Percentiles rank a stretch among this genome's conserved stretches.
Evolutionary conservation across 2,888 invertebrate species (phyloP).

Genomic region (Acrobasis repandana): DNA sequence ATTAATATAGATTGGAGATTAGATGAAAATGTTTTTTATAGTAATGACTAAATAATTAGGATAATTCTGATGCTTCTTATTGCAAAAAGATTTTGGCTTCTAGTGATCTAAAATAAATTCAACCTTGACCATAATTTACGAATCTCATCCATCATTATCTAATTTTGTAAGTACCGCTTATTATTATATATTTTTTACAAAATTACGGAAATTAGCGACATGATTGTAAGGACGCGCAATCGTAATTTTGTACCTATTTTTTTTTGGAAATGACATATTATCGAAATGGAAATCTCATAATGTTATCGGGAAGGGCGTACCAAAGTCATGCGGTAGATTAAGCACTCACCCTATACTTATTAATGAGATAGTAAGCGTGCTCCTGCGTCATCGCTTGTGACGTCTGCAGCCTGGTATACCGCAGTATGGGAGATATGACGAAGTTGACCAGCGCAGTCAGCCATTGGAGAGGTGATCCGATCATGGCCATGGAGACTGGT

Average conservation of each 20-base stretch:
- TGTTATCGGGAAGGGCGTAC: no score
- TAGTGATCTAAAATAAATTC: background rate
- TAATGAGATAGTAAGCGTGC: slow-evolving; percentile 58
- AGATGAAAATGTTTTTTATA: no score
- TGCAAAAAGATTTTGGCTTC: background rate
- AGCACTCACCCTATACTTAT: slow-evolving; percentile 60
- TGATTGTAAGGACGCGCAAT: no score
- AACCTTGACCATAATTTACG: background rate
- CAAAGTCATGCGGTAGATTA: background rate
- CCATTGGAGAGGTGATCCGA: slow-evolving; percentile 68
- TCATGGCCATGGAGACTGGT: slow-evolving; percentile 54
- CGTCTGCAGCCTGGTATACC: slow-evolving; percentile 56
- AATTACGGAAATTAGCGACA: background rate
- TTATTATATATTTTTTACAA: background rate
- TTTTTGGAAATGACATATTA: no score
- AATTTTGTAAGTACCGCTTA: background rate
- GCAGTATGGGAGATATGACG: slow-evolving; percentile 53
- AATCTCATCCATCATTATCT: background rate
- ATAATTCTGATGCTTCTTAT: background rate
- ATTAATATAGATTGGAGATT: no score
- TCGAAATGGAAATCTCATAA: no score
- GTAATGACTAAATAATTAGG: no score
- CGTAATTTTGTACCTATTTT: no score
- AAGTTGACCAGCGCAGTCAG: slow-evolving; percentile 60
- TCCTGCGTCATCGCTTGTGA: slow-evolving; percentile 52